Percentiles rank a stretch among this genome's conserved stretches.
Conservation (phyloP, 2,888 invertebrate species). For the Nasonia oneida region DNA sequence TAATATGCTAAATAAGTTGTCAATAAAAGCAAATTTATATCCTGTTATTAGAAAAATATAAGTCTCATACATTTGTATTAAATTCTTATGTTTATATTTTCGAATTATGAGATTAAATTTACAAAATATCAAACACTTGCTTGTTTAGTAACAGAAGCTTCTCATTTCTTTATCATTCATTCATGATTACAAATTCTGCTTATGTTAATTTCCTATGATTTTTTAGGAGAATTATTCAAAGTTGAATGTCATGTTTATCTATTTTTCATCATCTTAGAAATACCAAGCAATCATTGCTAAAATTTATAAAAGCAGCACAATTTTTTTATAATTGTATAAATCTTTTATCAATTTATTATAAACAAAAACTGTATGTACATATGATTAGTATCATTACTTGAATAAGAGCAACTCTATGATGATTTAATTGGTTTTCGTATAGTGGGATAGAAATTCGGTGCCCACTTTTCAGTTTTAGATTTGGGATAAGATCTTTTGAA, state of each 20-base stretch:
- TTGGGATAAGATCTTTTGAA: constrained; percentile 83
- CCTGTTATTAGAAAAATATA: constrained; percentile 23
- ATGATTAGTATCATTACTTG: constrained; percentile 9
- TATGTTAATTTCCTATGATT: not conserved
- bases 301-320: not conserved
- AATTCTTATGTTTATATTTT: constrained; percentile 21
- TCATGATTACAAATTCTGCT: not conserved
- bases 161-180: not conserved
- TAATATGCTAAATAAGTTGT: constrained; percentile 14
- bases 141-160: not conserved
- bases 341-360: constrained; percentile 46
- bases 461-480: constrained; percentile 82
- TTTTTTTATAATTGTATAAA: constrained; percentile 1
- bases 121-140: constrained; percentile 1
- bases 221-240: not conserved
- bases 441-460: constrained; percentile 85
- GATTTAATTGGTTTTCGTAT: constrained; percentile 5
- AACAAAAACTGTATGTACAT: constrained; percentile 46
- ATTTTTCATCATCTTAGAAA: not conserved
- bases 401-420: constrained; percentile 9
- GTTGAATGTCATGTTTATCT: not conserved
- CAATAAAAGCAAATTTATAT: constrained; percentile 22
- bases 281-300: not conserved
- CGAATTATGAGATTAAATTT: constrained; percentile 19
- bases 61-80: constrained; percentile 1